Base-by-base conservation (phyloP, 2,113 vertebrate genomes). In the Melierax canorus region DNA sequence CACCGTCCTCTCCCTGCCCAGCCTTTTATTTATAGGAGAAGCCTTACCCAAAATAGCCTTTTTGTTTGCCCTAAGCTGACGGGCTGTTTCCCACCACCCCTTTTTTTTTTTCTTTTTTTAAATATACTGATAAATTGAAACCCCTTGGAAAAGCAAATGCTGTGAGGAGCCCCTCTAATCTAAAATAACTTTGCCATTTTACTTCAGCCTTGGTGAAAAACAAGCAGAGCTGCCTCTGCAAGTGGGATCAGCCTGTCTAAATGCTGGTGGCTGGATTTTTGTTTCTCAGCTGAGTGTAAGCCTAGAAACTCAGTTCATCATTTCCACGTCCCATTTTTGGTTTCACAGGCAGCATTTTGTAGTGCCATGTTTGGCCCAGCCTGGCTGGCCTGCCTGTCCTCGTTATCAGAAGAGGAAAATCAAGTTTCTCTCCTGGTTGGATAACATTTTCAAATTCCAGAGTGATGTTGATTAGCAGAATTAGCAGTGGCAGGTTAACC, bases 351-450 rank as follows among this genome's bases (percentile, higher is more conserved):
- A n/a, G 76, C 1, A 4, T 78, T 91, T 92, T 89, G 64, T 77
- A 91, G 72, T 1, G 13, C 50, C 9, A 1, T 3, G 2, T 63
- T 92, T 68, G 75, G 69, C 63, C 66, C 73, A 51, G 67, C 59
- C 82, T 84, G 75, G 26, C 78, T 78, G 79, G 34, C 51, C 72
- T 95, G 73, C 94, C 48, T 36, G 16, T 68, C 94, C 92, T 94
- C 0, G 45, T 94, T 92, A 92, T 79, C 85, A 86, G 84, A 88
- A 97, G 94, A 96, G 74, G 95, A 95, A 97, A 95, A 95, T 95
- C 89, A 85, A 96, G 95, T 96, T 97, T 95, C 94, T 95, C 74
- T 94, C 94, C 90, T 91, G 78, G 86, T 69, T 92, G 86, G 91
- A 86, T 94, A 94, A 92, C 67, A 74, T 74, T 97, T 96, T 95